Percentiles rank a stretch among this genome's conserved stretches.
phyloP scores from a whole-genome alignment of 2,888 invertebrate species.

The Allolobophora icterica region DNA sequence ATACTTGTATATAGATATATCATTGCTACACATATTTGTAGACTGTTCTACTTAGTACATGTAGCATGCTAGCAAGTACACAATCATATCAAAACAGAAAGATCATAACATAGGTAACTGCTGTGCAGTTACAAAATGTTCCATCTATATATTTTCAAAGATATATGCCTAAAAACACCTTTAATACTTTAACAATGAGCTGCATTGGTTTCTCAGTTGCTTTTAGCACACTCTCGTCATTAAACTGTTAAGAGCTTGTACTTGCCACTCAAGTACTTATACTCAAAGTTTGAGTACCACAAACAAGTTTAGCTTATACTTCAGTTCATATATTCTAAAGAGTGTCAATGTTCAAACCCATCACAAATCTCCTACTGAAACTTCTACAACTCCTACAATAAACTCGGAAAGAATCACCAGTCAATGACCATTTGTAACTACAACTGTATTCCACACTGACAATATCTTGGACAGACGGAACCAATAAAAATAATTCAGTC shows the following conservation, averaged over 20 bases:
- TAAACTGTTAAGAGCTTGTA: too few species aligned
- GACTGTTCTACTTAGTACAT: too few species aligned
- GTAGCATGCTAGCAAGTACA: too few species aligned
- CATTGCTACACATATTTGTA: too few species aligned
- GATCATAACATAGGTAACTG: neutral
- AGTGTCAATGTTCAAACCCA: neutral
- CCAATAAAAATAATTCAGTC: neutral
- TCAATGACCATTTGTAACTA: neutral
- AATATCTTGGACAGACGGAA: neutral
- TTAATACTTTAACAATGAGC: too few species aligned
- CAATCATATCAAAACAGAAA: too few species aligned
- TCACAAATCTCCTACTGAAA: constrained; percentile 7
- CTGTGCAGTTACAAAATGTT: neutral
- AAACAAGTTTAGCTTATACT: neutral
- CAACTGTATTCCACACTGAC: neutral
- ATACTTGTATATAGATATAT: too few species aligned
- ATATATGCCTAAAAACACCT: neutral
- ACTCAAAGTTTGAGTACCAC: neutral
- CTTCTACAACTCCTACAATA: neutral
- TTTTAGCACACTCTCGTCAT: too few species aligned
- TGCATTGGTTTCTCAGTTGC: too few species aligned
- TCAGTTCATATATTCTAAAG: neutral
- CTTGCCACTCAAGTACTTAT: neutral
- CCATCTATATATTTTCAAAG: neutral
- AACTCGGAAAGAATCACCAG: neutral